Conservation (phyloP, 2,888 invertebrate genomes). For the Crepidodera aurea region DNA sequence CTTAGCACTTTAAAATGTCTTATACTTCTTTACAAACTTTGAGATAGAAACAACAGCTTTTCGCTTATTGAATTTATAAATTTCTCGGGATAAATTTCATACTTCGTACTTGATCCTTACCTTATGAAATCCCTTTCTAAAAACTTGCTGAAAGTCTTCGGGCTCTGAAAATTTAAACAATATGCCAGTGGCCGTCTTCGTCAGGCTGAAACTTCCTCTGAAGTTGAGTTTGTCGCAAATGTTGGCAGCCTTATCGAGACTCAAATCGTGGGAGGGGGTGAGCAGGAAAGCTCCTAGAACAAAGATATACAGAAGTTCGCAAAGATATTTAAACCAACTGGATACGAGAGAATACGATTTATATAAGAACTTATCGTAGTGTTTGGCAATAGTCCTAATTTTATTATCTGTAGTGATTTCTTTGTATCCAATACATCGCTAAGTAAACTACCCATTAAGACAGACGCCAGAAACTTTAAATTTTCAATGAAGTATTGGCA, state of each 20-base stretch:
- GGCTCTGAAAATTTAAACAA: constrained; percentile 88
- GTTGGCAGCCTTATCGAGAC: constrained; percentile 84
- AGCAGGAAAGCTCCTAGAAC: constrained; percentile 78
- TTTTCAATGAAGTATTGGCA: too few relatives aligned
- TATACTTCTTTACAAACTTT: neutral
- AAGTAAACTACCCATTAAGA: too few relatives aligned
- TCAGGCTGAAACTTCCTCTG: constrained; percentile 84
- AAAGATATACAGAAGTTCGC: too few relatives aligned
- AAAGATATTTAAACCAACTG: too few relatives aligned
- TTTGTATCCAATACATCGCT: too few relatives aligned
- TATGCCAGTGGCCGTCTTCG: constrained; percentile 88
- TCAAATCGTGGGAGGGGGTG: constrained; percentile 86
- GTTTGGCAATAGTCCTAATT: too few relatives aligned
- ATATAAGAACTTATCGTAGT: too few relatives aligned
- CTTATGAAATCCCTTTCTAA: constrained; percentile 83
- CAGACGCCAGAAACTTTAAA: too few relatives aligned
- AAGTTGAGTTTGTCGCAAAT: constrained; percentile 91
- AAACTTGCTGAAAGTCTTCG: constrained; percentile 86
- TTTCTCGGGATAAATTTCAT: constrained; percentile 23
- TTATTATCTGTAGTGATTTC: too few relatives aligned
- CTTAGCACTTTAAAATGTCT: neutral
- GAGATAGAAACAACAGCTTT: neutral
- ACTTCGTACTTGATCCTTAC: constrained; percentile 44
- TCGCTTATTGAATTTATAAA: constrained; percentile 17
- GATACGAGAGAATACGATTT: too few relatives aligned